These are phyloP conservation scores for Anhinga rufa DNA, from an alignment of 2,113 vertebrate species.

Conservation along the genomic window DNA sequence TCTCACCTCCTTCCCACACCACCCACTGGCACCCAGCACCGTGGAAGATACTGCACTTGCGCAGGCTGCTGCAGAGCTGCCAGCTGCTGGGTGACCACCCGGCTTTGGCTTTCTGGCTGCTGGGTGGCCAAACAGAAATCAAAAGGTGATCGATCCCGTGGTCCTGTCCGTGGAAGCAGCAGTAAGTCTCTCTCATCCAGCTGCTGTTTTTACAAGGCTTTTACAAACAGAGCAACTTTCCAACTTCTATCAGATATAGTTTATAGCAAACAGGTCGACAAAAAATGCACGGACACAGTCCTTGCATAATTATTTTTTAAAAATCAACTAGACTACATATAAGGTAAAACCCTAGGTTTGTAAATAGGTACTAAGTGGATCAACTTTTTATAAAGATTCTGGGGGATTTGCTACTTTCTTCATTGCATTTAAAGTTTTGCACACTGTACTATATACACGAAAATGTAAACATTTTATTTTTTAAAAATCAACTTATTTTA, in stretches of 20 bases:
- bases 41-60: fast-evolving
- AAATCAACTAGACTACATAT: not conserved
- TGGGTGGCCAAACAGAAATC: not conserved
- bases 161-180: not conserved
- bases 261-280: not conserved
- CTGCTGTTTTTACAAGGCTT: not conserved
- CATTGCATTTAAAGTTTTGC: not conserved
- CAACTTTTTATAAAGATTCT: not conserved
- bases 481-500: not conserved
- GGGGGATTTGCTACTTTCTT: not conserved
- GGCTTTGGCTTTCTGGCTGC: not conserved
- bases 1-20: not conserved
- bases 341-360: not conserved
- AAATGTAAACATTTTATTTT: not conserved
- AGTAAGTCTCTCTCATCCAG: not conserved
- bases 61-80: not conserved
- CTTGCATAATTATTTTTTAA: too few relatives aligned
- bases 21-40: not conserved
- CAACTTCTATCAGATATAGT: not conserved
- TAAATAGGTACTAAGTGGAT: not conserved
- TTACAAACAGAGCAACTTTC: not conserved
- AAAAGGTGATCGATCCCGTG: not conserved
- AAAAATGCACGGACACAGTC: not conserved
- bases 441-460: not conserved
- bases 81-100: not conserved